Base-by-base conservation (phyloP, 2,888 invertebrate genomes). In the Drosophila niveifrons region DNA sequence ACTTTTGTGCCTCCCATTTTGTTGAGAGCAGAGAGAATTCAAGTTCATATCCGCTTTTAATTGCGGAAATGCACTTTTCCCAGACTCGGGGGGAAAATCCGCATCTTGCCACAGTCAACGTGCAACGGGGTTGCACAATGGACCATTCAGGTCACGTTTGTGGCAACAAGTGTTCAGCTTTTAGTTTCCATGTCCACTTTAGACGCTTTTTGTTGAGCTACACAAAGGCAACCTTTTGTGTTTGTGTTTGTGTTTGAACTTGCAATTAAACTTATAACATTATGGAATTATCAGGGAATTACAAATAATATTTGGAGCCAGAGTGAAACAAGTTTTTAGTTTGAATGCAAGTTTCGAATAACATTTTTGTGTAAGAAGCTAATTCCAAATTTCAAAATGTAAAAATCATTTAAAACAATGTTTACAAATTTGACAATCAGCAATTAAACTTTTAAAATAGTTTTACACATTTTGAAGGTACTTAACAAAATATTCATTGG, bases 11-110 rank as follows among this genome's bases (percentile, higher is more conserved):
- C 46, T 34, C 17, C 58, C 58, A 39, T 67, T 67, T 58, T 58
- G 61, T 18, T 50, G 10, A 18, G n/a, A n/a, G n/a, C n/a, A 23
- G 23, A 23, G 23, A 23, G 62, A 53, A 48, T 66, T 73, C 78
- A 58, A 76, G 63, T 75, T 78, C 63, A 82, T 68, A 77, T 87
- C 88, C 88, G 82, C 13, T 79, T 85, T 72, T 83, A 82, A 85
- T 85, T 88, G 82, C 85, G 84, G 88, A 85, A 85, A 77, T 79
- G 81, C 80, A 79, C 55, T 77, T 77, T 23, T 23, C 23, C 23
- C 4, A 23, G 23, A 23, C 23, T 23, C 23, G 23, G 23, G 23
- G 23, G 23, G 23, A 23, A 23, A 23, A 23, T 11, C 8, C 17
- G 34, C 11, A 34, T 44, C 44, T 29, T 29, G 53, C 4, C 17